Evolutionary conservation across 2,113 vertebrate species (phyloP).

Genomic region (Zosterops hypoxanthus): DNA sequence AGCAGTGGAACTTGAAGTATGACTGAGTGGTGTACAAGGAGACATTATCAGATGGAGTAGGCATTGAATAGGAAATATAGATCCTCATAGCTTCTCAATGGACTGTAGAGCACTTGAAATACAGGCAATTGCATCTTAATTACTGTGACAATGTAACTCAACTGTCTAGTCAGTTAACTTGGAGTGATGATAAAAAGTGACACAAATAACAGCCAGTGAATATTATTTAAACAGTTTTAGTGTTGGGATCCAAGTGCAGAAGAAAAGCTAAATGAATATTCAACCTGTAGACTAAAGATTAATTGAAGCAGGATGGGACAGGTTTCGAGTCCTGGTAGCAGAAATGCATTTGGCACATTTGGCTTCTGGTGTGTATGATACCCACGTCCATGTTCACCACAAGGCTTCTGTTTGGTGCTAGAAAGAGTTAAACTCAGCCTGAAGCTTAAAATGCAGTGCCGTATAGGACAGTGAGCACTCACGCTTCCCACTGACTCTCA

Average conservation of each 20-base stretch:
- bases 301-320: background rate
- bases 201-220: background rate
- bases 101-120: background rate
- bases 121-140: background rate
- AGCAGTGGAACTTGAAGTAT: background rate
- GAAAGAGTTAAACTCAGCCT: slow-evolving; percentile 16
- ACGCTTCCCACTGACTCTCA: slow-evolving; percentile 30
- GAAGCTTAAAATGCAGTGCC: background rate
- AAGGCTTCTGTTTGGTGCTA: background rate
- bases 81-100: background rate
- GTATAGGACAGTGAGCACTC: background rate
- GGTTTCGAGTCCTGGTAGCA: background rate
- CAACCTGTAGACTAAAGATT: background rate
- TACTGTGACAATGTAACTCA: background rate
- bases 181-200: background rate
- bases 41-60: background rate
- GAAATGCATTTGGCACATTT: background rate
- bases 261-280: background rate
- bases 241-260: background rate
- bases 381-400: rapidly evolving
- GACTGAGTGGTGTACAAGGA: background rate
- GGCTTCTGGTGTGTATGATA: rapidly evolving
- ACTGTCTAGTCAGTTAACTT: background rate
- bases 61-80: background rate
- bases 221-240: background rate